Percentiles rank a stretch among this genome's conserved stretches.
phyloP scores from a whole-genome alignment of 2,888 invertebrate species.

The Argyresthia goedartella region DNA sequence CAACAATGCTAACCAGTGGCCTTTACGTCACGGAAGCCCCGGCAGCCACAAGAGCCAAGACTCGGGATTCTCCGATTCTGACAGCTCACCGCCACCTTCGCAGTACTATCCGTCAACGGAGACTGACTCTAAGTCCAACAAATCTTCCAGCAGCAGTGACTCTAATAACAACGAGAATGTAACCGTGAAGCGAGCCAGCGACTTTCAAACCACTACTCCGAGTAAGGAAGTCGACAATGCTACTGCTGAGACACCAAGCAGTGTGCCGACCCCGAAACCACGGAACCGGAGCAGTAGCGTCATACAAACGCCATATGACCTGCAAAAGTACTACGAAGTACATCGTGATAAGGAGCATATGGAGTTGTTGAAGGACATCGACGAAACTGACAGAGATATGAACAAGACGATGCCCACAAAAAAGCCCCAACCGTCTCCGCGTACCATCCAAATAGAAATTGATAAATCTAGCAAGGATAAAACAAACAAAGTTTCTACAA shows the following conservation, averaged over 20 bases:
- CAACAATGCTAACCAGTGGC: slow-evolving; percentile 51
- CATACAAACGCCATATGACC: slow-evolving; percentile 64
- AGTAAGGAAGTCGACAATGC: slow-evolving; percentile 38
- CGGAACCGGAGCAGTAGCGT: slow-evolving; percentile 58
- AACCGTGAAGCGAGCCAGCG: slow-evolving; percentile 53
- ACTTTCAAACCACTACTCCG: slow-evolving; percentile 45
- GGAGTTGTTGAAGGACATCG: slow-evolving; percentile 45
- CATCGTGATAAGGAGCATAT: slow-evolving; percentile 60
- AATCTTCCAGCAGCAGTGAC: slow-evolving; percentile 52
- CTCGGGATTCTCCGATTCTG: slow-evolving; percentile 86
- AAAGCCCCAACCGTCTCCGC: slow-evolving; percentile 27
- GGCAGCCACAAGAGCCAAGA: slow-evolving; percentile 82
- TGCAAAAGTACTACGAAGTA: slow-evolving; percentile 62
- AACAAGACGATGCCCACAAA: slow-evolving; percentile 31
- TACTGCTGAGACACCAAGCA: neutral
- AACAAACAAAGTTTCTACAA: neutral
- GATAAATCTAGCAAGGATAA: slow-evolving; percentile 25
- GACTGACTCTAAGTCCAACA: slow-evolving; percentile 40
- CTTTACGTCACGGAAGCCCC: slow-evolving; percentile 62
- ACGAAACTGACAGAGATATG: slow-evolving; percentile 12
- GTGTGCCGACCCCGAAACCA: slow-evolving; percentile 47
- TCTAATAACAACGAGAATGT: slow-evolving; percentile 60
- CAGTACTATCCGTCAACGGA: slow-evolving; percentile 52
- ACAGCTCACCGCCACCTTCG: slow-evolving; percentile 71
- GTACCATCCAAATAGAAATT: slow-evolving; percentile 38